Evolutionary conservation across 2,113 vertebrate species (phyloP), one percentile per base, ranked within the genome.

Genomic region (Halichoeres trimaculatus): DNA sequence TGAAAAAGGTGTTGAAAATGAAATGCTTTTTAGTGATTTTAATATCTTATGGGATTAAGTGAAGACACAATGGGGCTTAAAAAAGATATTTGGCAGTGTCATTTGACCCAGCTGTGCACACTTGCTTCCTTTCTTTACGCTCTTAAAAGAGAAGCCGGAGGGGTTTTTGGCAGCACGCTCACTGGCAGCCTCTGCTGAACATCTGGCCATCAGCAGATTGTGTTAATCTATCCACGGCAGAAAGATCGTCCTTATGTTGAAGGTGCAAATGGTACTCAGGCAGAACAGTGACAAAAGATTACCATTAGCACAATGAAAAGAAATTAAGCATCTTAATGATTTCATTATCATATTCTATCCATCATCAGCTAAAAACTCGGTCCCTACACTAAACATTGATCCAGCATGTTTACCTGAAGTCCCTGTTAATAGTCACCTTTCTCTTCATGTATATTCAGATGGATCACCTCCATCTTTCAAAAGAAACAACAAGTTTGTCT

Each of bases 121-220:
- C 45, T 58, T 47, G 47, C n/a, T 64, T 79, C 20, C 43, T 69
- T 82, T 81, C 6, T 84, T 67, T 85, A 53, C 66, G 63, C 40
- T 69, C 64, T 65, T 78, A 72, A 85, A 85, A 74, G 59, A 71
- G 74, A 78, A 74, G 59, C 78, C 59, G 10, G 47, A 48, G 62
- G 26, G 43, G 62, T 70, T 85, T n/a, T 76, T 89, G 81, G 74
- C 81, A 82, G 56, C 13, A 3, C 35, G 34, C 56, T 78, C 52
- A 16, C 85, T 83, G 87, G 89, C 92, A 91, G 81, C 56, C 62
- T 55, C 24, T 61, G 41, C 41, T 35, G 72, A 92, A 92, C 93
- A 94, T 91, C 92, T 94, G 93, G 91, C 82, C 81, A 91, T 90
- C 83, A 84, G 85, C 70, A 83, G 84, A 90, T 88, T 89, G 76